Conservation (phyloP, 2,888 invertebrate genomes). For the Rhamnusium bicolor region DNA sequence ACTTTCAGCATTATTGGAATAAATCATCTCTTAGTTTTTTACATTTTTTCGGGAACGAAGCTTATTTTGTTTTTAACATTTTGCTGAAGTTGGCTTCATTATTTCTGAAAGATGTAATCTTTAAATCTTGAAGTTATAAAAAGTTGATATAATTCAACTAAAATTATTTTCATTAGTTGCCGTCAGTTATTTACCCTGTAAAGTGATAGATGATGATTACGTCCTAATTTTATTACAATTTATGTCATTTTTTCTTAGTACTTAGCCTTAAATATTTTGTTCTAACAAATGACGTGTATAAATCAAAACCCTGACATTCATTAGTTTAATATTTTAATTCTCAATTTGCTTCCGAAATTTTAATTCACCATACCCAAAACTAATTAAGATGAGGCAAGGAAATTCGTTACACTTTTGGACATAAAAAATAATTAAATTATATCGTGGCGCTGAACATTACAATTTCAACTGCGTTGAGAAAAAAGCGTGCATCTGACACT, state of each 20-base stretch:
- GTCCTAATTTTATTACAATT: conserved; percentile 7
- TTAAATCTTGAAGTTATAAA: too few relatives aligned
- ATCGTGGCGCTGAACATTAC: conserved; percentile 23
- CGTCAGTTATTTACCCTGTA: neutral
- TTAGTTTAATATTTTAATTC: conserved; percentile 57
- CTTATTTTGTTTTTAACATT: too few relatives aligned
- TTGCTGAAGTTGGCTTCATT: too few relatives aligned
- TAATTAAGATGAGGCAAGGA: conserved; percentile 59
- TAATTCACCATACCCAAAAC: conserved; percentile 58
- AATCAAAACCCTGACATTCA: conserved; percentile 53
- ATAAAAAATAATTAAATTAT: conserved; percentile 34
- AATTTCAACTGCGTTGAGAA: neutral
- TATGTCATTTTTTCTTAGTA: conserved; percentile 9
- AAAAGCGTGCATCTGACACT: conserved; percentile 16
- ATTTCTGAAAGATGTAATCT: too few relatives aligned
- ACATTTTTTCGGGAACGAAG: too few relatives aligned
- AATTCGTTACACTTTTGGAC: conserved; percentile 48
- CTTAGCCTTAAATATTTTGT: conserved; percentile 2
- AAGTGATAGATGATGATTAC: conserved; percentile 31
- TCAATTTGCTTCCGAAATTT: conserved; percentile 60
- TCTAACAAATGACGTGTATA: conserved; percentile 27
- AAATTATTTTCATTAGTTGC: conserved; percentile 10
- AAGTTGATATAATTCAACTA: neutral
- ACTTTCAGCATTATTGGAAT: too few relatives aligned
- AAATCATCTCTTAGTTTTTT: too few relatives aligned